These are phyloP conservation scores for Drosophila cognata DNA, from an alignment of 2,888 invertebrate genomes.

Conservation along the genomic window DNA sequence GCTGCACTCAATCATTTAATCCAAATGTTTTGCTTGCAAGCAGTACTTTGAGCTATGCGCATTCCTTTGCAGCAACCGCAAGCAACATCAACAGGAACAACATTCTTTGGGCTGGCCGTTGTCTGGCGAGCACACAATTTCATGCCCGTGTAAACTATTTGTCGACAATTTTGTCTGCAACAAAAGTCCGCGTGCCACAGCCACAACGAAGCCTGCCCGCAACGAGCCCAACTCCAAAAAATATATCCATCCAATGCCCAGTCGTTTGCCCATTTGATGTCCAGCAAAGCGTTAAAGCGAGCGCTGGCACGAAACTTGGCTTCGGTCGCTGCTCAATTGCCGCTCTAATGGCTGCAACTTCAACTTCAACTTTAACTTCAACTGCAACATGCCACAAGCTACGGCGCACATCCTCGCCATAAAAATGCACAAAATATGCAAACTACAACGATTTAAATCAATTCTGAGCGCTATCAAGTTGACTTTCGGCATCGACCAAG, in stretches of 20 bases:
- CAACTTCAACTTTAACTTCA: slow-evolving; percentile 8
- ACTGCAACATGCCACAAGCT: slow-evolving; percentile 33
- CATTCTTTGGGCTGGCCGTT: slow-evolving; percentile 52
- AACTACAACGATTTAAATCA: slow-evolving; percentile 76
- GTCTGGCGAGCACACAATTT: slow-evolving; percentile 76
- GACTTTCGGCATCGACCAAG: slow-evolving; percentile 24
- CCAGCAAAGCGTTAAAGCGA: slow-evolving; percentile 71
- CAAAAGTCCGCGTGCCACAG: slow-evolving; percentile 77
- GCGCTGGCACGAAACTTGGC: slow-evolving; percentile 53
- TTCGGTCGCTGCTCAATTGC: slow-evolving; percentile 47
- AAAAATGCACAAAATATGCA: slow-evolving; percentile 72
- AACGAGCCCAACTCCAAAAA: slow-evolving; percentile 1
- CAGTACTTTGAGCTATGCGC: slow-evolving; percentile 52
- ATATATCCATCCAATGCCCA: background rate
- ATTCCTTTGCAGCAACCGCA: slow-evolving; percentile 64
- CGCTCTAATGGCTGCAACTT: slow-evolving; percentile 70
- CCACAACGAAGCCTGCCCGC: slow-evolving; percentile 11
- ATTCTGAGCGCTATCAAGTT: slow-evolving; percentile 59
- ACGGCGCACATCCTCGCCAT: slow-evolving; percentile 38
- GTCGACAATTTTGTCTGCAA: slow-evolving; percentile 84
- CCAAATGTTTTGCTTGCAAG: slow-evolving; percentile 65
- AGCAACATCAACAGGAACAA: slow-evolving; percentile 56
- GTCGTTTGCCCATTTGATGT: slow-evolving; percentile 5
- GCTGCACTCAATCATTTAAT: slow-evolving; percentile 67
- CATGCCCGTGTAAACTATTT: slow-evolving; percentile 84